Evolutionary conservation across 2,797 vertebrate genomes (phyloP), one percentile per base, ranked within the genome.

Genomic region (Chaenodraco wilsoni): DNA sequence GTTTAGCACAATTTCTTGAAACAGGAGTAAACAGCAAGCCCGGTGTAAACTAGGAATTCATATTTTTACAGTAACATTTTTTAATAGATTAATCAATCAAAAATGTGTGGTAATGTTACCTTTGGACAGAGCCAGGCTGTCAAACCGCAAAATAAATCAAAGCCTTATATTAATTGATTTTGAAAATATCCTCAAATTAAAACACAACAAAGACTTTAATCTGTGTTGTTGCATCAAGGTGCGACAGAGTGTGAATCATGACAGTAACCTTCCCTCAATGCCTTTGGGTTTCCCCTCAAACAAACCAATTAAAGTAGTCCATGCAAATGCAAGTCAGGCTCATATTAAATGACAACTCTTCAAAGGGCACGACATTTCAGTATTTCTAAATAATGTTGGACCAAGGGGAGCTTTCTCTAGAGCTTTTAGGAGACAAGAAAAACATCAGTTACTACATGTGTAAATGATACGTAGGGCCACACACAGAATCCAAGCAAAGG

Each of bases 341-440:
- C 31, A 64, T 72, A 56, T 73, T 55, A 51, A 69, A 72, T 17
- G 21, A 79, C 80, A 81, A 69, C 41, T 81, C 12, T 33, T 67
- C 16, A 83, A 91, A 93, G 88, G 90, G 89, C 75, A 13, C 81
- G 84, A 81, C 84, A 90, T 92, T 89, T 89, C 48, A 70, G 44
- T 51, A 49, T 56, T 52, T 79, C 49, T 75, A 45, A 57, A 43
- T 31, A 76, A 69, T 16, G 12, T 15, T 44, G 67, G 52, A 55
- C 41, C 55, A 58, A 63, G 16, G 71, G 55, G 14, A 68, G 40
- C 17, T 58, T 49, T 49, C 72, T 77, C 58, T 3, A 55, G 66
- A 82, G 79, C 45, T 61, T 74, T 61, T 56, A 66, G n/a, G 45
- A 78, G 21, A 19, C 33, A 67, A 45, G 19, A 56, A 60, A 45